Conservation (phyloP, 2,888 invertebrate species). For the Hyppa rectilinea region DNA sequence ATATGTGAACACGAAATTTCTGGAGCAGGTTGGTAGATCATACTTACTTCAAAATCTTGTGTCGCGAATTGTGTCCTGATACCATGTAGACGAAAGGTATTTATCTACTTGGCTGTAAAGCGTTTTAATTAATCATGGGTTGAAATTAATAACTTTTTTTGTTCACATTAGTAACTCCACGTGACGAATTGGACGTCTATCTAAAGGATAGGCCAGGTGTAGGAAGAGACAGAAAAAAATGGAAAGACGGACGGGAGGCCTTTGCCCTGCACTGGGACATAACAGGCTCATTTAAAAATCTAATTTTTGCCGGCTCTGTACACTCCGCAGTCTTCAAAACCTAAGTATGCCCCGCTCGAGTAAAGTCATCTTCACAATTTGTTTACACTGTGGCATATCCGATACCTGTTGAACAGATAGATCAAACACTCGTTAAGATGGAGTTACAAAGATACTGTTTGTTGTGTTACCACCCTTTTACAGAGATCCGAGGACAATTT, state of each 20-base stretch:
- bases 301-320: conserved; percentile 38
- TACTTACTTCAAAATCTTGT: too few relatives aligned
- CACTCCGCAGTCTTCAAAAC: not conserved
- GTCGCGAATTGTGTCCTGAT: not conserved
- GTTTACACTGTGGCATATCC: conserved; percentile 72
- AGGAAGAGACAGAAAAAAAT: too few relatives aligned
- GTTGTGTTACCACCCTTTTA: conserved; percentile 58
- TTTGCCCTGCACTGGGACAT: too few relatives aligned
- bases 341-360: conserved; percentile 15
- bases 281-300: too few relatives aligned
- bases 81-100: not conserved
- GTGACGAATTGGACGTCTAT: too few relatives aligned
- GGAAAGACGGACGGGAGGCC: too few relatives aligned
- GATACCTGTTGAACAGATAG: conserved; percentile 74
- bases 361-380: conserved; percentile 73
- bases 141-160: not conserved
- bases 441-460: conserved; percentile 54
- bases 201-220: too few relatives aligned
- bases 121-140: not conserved
- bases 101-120: too few relatives aligned
- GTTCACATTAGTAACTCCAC: not conserved
- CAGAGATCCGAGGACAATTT: conserved; percentile 40
- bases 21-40: too few relatives aligned
- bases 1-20: too few relatives aligned
- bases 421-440: conserved; percentile 76